Evolutionary conservation across 2,113 vertebrate genomes (phyloP), one percentile per base, ranked within the genome.

Genomic region (Pampusana beccarii): DNA sequence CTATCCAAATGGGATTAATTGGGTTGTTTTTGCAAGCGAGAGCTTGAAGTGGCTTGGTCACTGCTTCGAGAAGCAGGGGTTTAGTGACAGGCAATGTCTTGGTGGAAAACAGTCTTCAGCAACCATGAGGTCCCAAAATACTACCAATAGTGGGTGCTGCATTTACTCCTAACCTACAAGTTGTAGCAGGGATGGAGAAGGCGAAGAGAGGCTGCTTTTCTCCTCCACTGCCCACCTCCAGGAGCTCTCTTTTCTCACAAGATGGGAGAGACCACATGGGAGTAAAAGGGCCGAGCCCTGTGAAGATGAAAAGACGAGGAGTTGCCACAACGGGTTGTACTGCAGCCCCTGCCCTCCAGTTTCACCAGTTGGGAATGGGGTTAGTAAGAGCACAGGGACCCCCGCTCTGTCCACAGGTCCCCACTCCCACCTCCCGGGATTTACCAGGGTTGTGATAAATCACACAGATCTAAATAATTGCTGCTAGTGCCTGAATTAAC

Each of bases 351-450:
- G 0, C 16, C 24, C n/a, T 3, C 2, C 17, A 13, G 46, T 0
- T 0, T 4, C 46, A 8, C 4, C 57, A 13, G 23, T 44, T 38
- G 64, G 50, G 11, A 50, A 8, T 0, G 0, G 57, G 19, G 3
- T 56, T 25, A 6, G 10, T 10, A 12, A 56, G 34, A 44, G 56
- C 31, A 7, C n/a, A 46, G 66, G 48, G 24, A 15, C 7, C 42
- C 9, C 1, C 9, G 25, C 29, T 24, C 67, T n/a, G 13, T 0
- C 21, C 33, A 19, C 60, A 64, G 19, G 51, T 67, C 29, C 51
- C 21, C 6, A 1, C 19, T 94, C 8, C 7, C 1, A 0, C 8
- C 3, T 48, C 62, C 14, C 53, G 34, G 58, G 5, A 5, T 23
- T 60, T 53, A 13, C 29, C 18, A 23, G 18, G 3, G 3, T 6